phyloP scores from a whole-genome alignment of 2,113 vertebrate species.

The Pogona vitticeps region DNA sequence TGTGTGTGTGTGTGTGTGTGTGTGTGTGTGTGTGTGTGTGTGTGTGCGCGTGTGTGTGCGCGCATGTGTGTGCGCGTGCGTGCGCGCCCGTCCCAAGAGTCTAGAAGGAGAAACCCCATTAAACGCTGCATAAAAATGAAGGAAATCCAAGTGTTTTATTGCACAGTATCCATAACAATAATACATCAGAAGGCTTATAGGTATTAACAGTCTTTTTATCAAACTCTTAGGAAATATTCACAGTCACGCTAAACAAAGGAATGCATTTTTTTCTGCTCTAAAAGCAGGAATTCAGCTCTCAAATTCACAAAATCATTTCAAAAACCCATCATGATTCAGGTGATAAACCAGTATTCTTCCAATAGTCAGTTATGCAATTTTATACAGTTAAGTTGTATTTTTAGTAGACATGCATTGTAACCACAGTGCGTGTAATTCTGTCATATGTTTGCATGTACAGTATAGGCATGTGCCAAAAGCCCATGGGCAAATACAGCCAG shows the following conservation, averaged over 20 bases:
- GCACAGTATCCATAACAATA: conserved; percentile 66
- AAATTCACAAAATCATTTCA: conserved; percentile 20
- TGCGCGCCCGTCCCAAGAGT: too few species aligned
- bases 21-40: too few species aligned
- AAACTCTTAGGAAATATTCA: conserved; percentile 56
- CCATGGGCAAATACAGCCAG: background rate
- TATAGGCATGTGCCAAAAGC: background rate
- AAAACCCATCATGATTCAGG: background rate
- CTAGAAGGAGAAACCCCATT: background rate
- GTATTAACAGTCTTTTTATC: conserved; percentile 63
- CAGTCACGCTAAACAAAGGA: conserved; percentile 31
- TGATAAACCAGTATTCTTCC: conserved; percentile 24
- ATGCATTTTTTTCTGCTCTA: conserved; percentile 45
- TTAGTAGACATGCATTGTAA: conserved; percentile 29
- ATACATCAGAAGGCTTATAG: conserved; percentile 53
- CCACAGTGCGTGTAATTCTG: conserved; percentile 42
- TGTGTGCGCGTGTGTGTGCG: too few species aligned
- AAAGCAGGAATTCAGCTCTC: background rate
- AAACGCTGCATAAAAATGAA: conserved; percentile 20
- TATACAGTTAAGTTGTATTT: conserved; percentile 23
- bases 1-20: too few species aligned
- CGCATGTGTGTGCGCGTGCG: too few species aligned
- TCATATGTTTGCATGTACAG: background rate
- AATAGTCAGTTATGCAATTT: conserved; percentile 2
- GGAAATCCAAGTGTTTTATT: conserved; percentile 72